A percentile compares a stretch with the other conserved stretches of the same genome.
Evolutionary conservation across 2,888 invertebrate species (phyloP).

Genomic region (Blastobasis lacticolella): DNA sequence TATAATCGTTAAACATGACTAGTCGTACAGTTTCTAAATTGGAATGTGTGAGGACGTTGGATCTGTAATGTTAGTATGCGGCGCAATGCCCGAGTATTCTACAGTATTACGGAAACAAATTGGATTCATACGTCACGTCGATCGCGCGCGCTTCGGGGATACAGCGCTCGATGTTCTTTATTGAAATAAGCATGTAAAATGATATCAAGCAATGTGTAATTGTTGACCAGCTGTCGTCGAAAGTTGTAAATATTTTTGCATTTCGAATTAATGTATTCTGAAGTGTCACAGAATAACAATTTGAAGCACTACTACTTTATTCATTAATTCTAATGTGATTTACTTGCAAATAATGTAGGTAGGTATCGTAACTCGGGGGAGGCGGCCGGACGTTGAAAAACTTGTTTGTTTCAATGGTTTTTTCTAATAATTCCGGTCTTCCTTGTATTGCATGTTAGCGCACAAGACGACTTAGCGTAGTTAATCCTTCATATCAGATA

Average conservation of each 20-base stretch:
- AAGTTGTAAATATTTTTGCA: conserved; percentile 63
- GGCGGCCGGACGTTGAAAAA: conserved; percentile 49
- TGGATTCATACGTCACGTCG: conserved; percentile 7
- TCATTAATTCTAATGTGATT: conserved; percentile 53
- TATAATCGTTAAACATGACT: conserved; percentile 64
- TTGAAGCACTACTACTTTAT: conserved; percentile 53
- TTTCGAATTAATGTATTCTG: conserved; percentile 56
- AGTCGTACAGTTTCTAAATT: conserved; percentile 47
- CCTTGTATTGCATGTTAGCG: conserved; percentile 61
- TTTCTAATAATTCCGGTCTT: conserved; percentile 52
- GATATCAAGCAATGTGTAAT: too few species aligned
- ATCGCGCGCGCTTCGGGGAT: not conserved
- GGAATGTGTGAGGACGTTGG: conserved; percentile 9
- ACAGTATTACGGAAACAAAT: conserved; percentile 15
- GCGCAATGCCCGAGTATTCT: conserved; percentile 27
- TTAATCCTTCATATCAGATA: conserved; percentile 62
- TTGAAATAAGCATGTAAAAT: too few species aligned
- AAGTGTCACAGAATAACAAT: conserved; percentile 54
- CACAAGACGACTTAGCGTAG: conserved; percentile 60
- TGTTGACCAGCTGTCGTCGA: conserved; percentile 12
- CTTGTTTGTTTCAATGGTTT: conserved; percentile 39
- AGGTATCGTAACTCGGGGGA: conserved; percentile 28
- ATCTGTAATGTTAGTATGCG: conserved; percentile 12
- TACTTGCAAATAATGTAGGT: conserved; percentile 30
- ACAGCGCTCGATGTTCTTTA: not conserved